Evolutionary conservation across 2,113 vertebrate species (phyloP), one percentile per base, ranked within the genome.

Genomic region (Callospermophilus lateralis): DNA sequence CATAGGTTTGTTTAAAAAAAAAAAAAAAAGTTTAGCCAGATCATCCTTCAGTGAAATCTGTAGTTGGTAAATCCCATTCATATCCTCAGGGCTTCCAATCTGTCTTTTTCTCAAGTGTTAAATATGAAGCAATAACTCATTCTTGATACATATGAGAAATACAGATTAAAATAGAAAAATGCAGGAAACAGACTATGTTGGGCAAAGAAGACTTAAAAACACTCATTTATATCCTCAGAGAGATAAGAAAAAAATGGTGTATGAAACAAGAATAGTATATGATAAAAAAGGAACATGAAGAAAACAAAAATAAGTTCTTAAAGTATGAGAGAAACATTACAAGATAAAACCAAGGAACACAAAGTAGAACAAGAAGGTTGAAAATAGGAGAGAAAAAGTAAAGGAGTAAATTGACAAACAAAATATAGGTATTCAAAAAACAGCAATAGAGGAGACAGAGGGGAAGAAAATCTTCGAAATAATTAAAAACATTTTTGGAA

Each of bases 271-370:
- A 90, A 42, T 3, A 81, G 16, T 26, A n/a, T 19, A 24, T 30
- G 55, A 45, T 37, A 48, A n/a, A 70, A 94, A 85, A 77, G 45
- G 34, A 85, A 89, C 76, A 72, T 45, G 53, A 20, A 77, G 26
- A 91, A 55, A 74, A 19, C 37, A 84, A 39, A 67, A 93, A 80
- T 24, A 20, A 93, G 16, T 63, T 77, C 45, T 85, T 77, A 84
- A 95, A 84, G 19, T 63, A 42, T 19, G n/a, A 92, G 8, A 87
- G 34, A 63, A 72, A 22, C 0, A 3, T 22, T 81, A 16, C 19
- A 73, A 90, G 42, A 84, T 53, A 84, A 90, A 84, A 34, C 79
- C 74, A 94, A 92, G 42, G 51, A 87, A 93, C 37, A 26, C 32
- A 92, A 73, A 95, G 51, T 24, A 89, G 32, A 86, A 20, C 16